Conservation (phyloP, 2,797 vertebrate species). For the Acanthiza pusilla region DNA sequence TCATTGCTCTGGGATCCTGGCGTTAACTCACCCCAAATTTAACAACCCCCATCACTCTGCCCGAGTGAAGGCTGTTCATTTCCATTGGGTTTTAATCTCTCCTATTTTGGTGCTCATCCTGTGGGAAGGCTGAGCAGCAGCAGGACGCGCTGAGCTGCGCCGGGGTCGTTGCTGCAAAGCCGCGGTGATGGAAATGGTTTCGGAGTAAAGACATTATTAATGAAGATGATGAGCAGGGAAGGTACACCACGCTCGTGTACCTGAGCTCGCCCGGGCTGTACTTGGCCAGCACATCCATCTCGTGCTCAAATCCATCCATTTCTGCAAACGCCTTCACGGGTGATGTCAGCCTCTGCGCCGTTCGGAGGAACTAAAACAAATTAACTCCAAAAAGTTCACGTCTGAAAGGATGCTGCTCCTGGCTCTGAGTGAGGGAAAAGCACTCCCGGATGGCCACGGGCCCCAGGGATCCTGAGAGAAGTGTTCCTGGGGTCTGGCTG, state of each 20-base stretch:
- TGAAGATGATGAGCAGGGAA: neutral
- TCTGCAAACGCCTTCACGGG: neutral
- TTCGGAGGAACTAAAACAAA: neutral
- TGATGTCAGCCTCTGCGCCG: neutral
- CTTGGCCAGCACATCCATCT: neutral
- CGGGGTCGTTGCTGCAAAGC: fast-evolving
- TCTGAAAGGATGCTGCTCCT: neutral
- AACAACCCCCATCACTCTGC: neutral
- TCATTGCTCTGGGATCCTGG: neutral
- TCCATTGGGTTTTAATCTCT: neutral
- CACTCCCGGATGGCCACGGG: fast-evolving
- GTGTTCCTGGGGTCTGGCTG: fast-evolving
- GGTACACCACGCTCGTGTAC: neutral
- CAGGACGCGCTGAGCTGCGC: neutral
- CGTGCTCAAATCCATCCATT: neutral
- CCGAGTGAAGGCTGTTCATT: fast-evolving
- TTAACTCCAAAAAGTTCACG: neutral
- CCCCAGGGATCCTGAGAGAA: fast-evolving
- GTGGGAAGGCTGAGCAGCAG: neutral
- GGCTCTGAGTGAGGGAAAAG: fast-evolving
- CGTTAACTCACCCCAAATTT: neutral
- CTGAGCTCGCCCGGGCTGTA: neutral
- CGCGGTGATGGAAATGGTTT: neutral
- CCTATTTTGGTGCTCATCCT: neutral
- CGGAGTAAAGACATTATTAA: neutral